Conservation (phyloP, 2,113 vertebrate genomes). For the Axis porcinus region DNA sequence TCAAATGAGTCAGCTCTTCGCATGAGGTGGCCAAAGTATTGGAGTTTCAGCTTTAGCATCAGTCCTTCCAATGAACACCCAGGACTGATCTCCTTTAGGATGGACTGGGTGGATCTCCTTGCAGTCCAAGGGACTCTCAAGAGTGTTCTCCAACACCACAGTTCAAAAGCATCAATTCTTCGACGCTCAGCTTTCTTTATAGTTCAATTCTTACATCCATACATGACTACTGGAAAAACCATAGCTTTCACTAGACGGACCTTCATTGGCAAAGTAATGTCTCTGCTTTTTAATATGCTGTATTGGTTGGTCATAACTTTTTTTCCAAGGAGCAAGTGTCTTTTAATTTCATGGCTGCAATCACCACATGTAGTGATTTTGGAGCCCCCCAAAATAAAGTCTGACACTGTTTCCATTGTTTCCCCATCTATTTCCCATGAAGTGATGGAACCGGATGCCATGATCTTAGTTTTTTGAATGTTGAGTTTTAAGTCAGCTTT, state of each 20-base stretch:
- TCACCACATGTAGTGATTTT: not conserved
- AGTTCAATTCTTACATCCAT: not conserved
- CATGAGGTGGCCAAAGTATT: no score
- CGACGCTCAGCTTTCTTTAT: fast-evolving
- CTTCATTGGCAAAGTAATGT: not conserved
- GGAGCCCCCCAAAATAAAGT: not conserved
- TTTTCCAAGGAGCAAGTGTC: not conserved
- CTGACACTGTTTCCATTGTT: not conserved
- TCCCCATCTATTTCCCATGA: not conserved
- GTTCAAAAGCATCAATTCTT: not conserved
- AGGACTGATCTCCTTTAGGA: no score
- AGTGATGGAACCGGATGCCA: not conserved
- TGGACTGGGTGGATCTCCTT: no score
- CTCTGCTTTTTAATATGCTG: not conserved
- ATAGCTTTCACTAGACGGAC: not conserved
- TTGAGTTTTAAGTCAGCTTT: not conserved
- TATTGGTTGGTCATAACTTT: not conserved
- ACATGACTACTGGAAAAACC: not conserved
- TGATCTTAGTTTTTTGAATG: not conserved
- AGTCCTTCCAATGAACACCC: no score
- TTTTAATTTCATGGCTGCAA: not conserved
- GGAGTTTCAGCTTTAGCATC: no score
- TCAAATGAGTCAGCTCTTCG: no score
- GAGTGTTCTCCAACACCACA: no score
- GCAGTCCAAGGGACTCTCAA: no score